Evolutionary conservation across 2,797 vertebrate genomes (phyloP).

Genomic region (Tiaroga cobitis): DNA sequence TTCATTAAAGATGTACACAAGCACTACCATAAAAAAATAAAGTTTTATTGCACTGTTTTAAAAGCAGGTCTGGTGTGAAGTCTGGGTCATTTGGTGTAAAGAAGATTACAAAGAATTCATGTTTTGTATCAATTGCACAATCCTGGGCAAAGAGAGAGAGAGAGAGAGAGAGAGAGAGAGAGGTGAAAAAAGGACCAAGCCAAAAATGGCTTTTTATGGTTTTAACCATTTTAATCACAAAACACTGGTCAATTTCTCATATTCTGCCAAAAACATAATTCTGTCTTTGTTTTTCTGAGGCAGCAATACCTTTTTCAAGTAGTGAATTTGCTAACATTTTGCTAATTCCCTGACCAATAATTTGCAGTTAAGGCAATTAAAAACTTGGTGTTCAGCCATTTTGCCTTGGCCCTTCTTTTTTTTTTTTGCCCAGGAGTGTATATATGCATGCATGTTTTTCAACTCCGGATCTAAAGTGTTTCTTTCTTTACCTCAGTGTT

Average conservation of each 20-base stretch:
- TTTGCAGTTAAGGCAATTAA: background rate
- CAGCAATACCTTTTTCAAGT: background rate
- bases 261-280: background rate
- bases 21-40: conserved; percentile 90
- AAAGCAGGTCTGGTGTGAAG: conserved; percentile 33
- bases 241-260: background rate
- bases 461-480: background rate
- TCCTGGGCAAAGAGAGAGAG: too few species aligned
- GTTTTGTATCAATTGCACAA: background rate
- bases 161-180: too few species aligned
- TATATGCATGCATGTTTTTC: background rate
- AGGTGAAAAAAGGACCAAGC: too few species aligned
- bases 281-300: too few species aligned
- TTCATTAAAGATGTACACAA: conserved; percentile 85
- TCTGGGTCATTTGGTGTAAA: background rate
- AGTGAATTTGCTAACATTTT: background rate
- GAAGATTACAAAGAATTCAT: background rate
- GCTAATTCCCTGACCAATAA: background rate
- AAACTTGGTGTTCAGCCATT: background rate
- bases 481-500: background rate
- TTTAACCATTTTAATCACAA: background rate
- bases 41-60: conserved; percentile 82
- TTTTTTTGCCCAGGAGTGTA: background rate
- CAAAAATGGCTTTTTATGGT: background rate
- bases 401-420: background rate